Base-by-base conservation (phyloP, 1,140 invertebrate species). In the Drosophila busckii region DNA sequence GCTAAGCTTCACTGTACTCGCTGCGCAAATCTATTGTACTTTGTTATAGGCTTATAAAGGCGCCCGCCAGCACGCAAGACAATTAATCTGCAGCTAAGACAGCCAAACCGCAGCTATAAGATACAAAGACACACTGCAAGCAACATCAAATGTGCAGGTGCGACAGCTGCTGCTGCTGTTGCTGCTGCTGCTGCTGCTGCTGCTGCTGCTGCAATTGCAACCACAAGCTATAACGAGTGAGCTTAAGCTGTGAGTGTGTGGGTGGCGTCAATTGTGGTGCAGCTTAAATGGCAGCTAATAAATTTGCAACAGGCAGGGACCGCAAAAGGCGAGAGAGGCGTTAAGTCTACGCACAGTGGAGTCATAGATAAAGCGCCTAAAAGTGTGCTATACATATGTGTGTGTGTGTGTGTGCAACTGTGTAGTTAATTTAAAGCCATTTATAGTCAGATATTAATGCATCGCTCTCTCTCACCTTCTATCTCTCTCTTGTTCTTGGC, bases 341-440 rank as follows among this genome's bases (percentile, higher is more conserved):
- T 55, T 62, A 62, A 56, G 44, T 37, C n/a, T 56, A 62, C 45
- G 60, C 54, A 52, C 15, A 32, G 22, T 44, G 34, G 45, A 16
- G 19, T 10, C 42, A 23, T 32, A 61, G 58, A 55, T 61, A 46
- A 60, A 34, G 28, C 42, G 41, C 50, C 54, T 40, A 42, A 48
- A 55, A 61, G 40, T 44, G 20, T 53, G 35, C 40, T 34, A 15
- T 41, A 35, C 38, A 34, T n/a, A 2, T 4, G 48, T 25, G 25
- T 38, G 19, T 15, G 32, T 4, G 7, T 55, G 31, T 68, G 10
- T 40, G 19, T 48, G 35, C 13, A 62, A 48, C 41, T 56, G 28
- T 38, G 29, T 65, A 50, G 44, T 60, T 54, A 45, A 65, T 61
- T 76, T 76, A 65, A 66, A 76, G 70, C 70, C 60, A 58, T 63